phyloP scores from a whole-genome alignment of 2,113 vertebrate species.

The Gallinago media region DNA sequence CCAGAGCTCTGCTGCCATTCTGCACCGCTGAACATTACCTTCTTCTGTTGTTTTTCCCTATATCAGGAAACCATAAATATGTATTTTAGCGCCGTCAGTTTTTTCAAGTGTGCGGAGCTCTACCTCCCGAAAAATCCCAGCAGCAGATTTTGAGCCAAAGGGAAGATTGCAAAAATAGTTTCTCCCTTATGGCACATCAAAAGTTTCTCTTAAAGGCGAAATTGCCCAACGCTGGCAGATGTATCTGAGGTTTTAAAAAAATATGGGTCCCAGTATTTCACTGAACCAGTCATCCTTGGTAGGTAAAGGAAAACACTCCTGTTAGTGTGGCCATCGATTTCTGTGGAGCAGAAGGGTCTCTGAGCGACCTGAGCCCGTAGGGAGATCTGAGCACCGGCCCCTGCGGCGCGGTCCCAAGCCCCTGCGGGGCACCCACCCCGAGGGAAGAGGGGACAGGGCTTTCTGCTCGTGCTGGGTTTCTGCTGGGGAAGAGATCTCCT shows the following conservation, averaged over 20 bases:
- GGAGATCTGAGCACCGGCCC: accelerated
- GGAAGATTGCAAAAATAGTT: slow-evolving; percentile 65
- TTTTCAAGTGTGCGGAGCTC: neutral
- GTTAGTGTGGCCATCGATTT: neutral
- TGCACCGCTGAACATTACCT: neutral
- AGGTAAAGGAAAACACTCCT: neutral
- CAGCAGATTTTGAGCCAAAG: slow-evolving; percentile 65
- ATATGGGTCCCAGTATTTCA: slow-evolving; percentile 30
- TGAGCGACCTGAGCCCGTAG: accelerated
- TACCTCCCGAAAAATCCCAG: slow-evolving; percentile 44
- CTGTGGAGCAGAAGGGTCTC: neutral
- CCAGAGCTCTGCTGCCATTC: neutral
- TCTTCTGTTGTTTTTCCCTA: slow-evolving; percentile 44
- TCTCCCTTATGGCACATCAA: slow-evolving; percentile 55
- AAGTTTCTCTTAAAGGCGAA: slow-evolving; percentile 50
- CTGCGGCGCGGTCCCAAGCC: neutral
- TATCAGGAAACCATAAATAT: slow-evolving; percentile 58
- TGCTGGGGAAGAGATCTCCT: accelerated
- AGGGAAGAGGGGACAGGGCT: accelerated
- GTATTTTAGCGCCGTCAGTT: slow-evolving; percentile 15
- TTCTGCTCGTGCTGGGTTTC: neutral
- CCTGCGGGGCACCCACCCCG: accelerated
- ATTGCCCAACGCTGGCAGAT: slow-evolving; percentile 58
- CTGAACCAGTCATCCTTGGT: neutral
- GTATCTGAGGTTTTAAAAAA: slow-evolving; percentile 44